Conservation (phyloP, 2,113 vertebrate genomes). For the Brachyistius frenatus region DNA sequence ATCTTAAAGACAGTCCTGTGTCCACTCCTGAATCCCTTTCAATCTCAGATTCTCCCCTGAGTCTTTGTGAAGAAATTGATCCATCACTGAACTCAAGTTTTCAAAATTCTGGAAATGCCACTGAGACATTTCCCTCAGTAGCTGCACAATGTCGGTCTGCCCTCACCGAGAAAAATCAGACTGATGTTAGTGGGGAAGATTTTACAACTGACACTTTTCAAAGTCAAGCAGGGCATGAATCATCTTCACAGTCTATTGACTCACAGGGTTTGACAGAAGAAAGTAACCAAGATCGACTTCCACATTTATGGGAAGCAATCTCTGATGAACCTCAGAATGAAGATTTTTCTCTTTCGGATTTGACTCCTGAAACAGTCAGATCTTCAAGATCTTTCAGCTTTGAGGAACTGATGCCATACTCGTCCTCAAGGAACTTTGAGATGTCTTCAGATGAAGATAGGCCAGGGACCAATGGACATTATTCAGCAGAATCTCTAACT, state of each 20-base stretch:
- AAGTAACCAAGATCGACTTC: constrained; percentile 26
- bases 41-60: constrained; percentile 37
- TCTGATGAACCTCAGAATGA: constrained; percentile 38
- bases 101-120: constrained; percentile 14
- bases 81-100: constrained; percentile 14
- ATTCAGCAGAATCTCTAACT: constrained; percentile 47
- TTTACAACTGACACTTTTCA: constrained; percentile 11
- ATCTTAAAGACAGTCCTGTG: not conserved
- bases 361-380: constrained; percentile 65
- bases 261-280: too few species aligned
- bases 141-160: constrained; percentile 3
- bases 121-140: constrained; percentile 28
- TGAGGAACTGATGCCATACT: constrained; percentile 48
- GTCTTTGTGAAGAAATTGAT: constrained; percentile 16
- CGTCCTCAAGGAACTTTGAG: constrained; percentile 1
- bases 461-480: constrained; percentile 22
- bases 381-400: constrained; percentile 68
- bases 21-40: not conserved
- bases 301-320: constrained; percentile 31
- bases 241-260: not conserved
- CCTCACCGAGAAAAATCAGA: constrained; percentile 15
- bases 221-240: constrained; percentile 10
- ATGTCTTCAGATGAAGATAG: constrained; percentile 43
- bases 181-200: constrained; percentile 29
- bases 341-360: constrained; percentile 61